Evolutionary conservation across 2,797 vertebrate genomes (phyloP).

Genomic region (Menidia menidia): DNA sequence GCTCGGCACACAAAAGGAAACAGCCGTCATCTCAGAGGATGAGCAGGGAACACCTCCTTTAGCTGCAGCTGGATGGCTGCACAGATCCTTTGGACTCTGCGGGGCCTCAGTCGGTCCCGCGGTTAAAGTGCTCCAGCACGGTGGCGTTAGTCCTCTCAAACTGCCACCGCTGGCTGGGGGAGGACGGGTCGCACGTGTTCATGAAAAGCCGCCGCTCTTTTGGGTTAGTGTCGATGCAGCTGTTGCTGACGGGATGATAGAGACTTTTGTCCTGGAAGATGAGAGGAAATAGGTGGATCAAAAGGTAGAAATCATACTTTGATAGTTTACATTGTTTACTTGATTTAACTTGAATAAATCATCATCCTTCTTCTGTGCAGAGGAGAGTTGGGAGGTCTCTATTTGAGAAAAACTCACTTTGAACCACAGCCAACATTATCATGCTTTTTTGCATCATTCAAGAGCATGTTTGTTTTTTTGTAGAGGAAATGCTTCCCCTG

Average conservation of each 20-base stretch:
- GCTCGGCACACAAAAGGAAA: conserved; percentile 22
- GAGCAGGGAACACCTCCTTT: conserved; percentile 8
- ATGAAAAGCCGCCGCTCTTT: conserved; percentile 91
- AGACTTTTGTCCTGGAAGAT: conserved; percentile 88
- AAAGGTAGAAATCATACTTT: not conserved
- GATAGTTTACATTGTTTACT: too few relatives aligned
- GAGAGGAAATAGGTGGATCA: too few relatives aligned
- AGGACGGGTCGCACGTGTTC: conserved; percentile 88
- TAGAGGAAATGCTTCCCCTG: not conserved
- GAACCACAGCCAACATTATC: not conserved
- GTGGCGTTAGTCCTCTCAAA: conserved; percentile 94
- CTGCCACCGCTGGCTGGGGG: conserved; percentile 91
- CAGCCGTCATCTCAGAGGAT: conserved; percentile 21
- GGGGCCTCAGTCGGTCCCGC: conserved; percentile 35
- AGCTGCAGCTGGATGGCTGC: conserved; percentile 18
- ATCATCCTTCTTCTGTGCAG: not conserved
- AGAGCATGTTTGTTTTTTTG: not conserved
- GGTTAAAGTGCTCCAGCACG: conserved; percentile 88
- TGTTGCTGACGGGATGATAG: conserved; percentile 92
- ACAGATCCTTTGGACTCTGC: not conserved
- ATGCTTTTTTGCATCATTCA: not conserved
- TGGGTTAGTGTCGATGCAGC: conserved; percentile 90
- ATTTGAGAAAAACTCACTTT: not conserved
- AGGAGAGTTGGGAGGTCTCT: not conserved
- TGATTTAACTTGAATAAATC: not conserved